phyloP scores from a whole-genome alignment of 2,888 invertebrate genomes.

The Drosophila leonis region DNA sequence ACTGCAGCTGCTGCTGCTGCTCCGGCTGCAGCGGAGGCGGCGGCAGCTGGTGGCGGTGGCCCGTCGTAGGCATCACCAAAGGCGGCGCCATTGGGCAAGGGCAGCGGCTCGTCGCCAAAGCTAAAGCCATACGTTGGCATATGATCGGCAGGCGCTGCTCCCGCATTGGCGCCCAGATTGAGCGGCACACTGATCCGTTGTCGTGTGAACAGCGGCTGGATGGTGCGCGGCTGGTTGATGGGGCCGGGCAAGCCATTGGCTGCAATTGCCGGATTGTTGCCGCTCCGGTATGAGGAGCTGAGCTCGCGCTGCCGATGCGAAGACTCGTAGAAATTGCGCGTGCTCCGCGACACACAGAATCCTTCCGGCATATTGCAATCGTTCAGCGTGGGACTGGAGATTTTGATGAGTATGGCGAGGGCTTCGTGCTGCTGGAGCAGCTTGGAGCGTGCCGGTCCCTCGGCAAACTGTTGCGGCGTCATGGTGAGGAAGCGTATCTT shows the following conservation, averaged over 20 bases:
- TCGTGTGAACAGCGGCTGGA: conserved; percentile 73
- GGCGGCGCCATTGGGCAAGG: conserved; percentile 77
- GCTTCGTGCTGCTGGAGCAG: conserved; percentile 91
- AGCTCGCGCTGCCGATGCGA: conserved; percentile 82
- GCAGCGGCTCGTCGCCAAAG: conserved; percentile 77
- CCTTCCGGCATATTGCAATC: conserved; percentile 91
- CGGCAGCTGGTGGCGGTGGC: conserved; percentile 32
- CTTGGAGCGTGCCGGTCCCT: conserved; percentile 91
- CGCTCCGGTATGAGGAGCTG: conserved; percentile 67
- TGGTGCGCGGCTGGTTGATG: conserved; percentile 19
- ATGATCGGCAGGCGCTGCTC: conserved; percentile 11
- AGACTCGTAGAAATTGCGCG: conserved; percentile 79
- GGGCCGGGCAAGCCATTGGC: conserved; percentile 35
- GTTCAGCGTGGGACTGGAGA: conserved; percentile 89
- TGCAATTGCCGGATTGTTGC: conserved; percentile 25
- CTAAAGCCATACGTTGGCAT: conserved; percentile 30
- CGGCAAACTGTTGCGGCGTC: conserved; percentile 93
- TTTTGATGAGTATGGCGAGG: conserved; percentile 93
- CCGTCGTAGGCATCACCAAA: conserved; percentile 51
- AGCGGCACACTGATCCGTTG: conserved; percentile 62
- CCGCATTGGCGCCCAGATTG: conserved; percentile 24
- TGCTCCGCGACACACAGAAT: conserved; percentile 87
- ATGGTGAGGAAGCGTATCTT: conserved; percentile 93
- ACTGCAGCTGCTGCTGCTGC: conserved; percentile 19
- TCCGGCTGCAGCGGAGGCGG: neutral